Evolutionary conservation across 2,113 vertebrate genomes (phyloP), one percentile per base, ranked within the genome.

Genomic region (Tupaia tana): DNA sequence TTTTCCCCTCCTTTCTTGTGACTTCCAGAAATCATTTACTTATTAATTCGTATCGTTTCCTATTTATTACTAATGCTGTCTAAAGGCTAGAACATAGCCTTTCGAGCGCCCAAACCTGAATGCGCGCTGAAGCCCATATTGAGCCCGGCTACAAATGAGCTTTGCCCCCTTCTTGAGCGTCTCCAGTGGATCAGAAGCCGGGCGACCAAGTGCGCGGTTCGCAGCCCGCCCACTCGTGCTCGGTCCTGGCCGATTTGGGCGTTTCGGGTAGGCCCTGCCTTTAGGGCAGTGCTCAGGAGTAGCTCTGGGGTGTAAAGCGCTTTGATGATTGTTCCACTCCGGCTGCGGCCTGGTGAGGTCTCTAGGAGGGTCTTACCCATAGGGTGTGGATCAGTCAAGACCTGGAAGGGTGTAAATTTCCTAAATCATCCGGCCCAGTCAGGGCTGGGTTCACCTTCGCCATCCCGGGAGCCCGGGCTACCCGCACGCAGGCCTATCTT

Each of bases 151-250:
- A 29, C 79, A 86, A 83, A 14, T 1, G 63, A 82, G 20, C 10
- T 61, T 11, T 52, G 4, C 29, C 11, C 6, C 7, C 63, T 29
- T 24, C 58, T 64, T 6, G 0, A 7, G 78, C 12, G 10, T 70
- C 66, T n/a, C 0, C 14, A 31, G 20, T 31, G 66, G 25, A 80
- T 2, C 14, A 1, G 2, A 0, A 4, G 43, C 59, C 15, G 0
- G 7, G 12, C 0, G 4, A 52, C 54, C 1, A 0, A 4, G 9
- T 66, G 15, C 10, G 31, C 22, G 27, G n/a, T 43, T 31, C 3
- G 0, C 0, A 20, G 43, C 24, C 0, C 18, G 2, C 3, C 19
- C 11, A 67, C 27, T 83, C 0, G 0, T 1, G 56, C n/a, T 18
- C 31, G 5, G 0, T 8, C 2, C 0, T 2, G 54, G 19, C 9